A percentile compares a stretch with the other conserved stretches of the same genome.
phyloP scores from a whole-genome alignment of 2,888 invertebrate genomes.

The Galeruca laticollis region DNA sequence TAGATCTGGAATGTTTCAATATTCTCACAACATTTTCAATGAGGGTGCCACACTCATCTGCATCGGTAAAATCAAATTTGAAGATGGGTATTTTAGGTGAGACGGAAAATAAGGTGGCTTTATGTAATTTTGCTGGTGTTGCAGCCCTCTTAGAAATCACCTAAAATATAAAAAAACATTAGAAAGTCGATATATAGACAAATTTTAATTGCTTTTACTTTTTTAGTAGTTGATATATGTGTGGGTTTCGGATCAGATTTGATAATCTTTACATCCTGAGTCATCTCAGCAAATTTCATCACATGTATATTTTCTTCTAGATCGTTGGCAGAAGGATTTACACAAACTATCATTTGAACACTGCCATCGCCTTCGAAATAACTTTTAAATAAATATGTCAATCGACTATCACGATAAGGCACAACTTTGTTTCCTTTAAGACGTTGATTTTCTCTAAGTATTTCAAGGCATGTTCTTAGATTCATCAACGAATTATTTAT shows the following conservation, averaged over 20 bases:
- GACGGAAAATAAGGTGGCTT: constrained; percentile 33
- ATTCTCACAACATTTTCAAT: constrained; percentile 74
- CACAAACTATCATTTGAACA: constrained; percentile 96
- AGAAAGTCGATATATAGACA: neutral
- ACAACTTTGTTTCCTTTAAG: constrained; percentile 81
- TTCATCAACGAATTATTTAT: constrained; percentile 98
- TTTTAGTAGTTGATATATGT: constrained; percentile 59
- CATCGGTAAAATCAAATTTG: constrained; percentile 72
- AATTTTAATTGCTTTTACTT: constrained; percentile 33
- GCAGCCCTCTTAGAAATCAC: constrained; percentile 45
- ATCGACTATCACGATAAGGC: constrained; percentile 93
- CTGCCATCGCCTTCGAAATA: constrained; percentile 96
- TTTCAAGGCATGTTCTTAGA: constrained; percentile 90
- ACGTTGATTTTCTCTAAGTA: constrained; percentile 89
- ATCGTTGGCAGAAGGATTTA: constrained; percentile 92
- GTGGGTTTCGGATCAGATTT: constrained; percentile 71
- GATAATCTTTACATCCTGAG: constrained; percentile 91
- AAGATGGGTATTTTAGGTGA: constrained; percentile 51
- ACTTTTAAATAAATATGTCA: constrained; percentile 96
- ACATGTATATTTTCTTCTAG: constrained; percentile 94
- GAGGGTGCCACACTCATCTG: constrained; percentile 75
- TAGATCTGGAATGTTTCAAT: constrained; percentile 72
- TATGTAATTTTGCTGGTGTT: constrained; percentile 49
- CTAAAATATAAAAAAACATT: neutral
- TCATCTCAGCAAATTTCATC: constrained; percentile 96